phyloP scores from a whole-genome alignment of 2,113 vertebrate genomes.

The Menura novaehollandiae region DNA sequence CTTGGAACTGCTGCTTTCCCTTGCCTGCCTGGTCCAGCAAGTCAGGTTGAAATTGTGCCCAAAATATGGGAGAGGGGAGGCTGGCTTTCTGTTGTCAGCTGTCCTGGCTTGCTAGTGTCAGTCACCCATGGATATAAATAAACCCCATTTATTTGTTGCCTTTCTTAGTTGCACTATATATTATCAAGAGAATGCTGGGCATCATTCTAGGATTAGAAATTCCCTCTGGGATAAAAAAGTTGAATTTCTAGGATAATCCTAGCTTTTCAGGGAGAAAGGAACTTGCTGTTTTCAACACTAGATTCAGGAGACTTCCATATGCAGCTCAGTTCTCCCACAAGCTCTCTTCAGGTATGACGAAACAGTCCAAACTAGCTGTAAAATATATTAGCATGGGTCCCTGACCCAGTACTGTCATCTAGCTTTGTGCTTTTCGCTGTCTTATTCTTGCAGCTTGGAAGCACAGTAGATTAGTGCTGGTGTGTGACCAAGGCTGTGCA shows the following conservation, averaged over 20 bases:
- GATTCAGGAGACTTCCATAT: not conserved
- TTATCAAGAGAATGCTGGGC: not conserved
- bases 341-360: not conserved
- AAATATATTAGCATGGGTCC: not conserved
- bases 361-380: not conserved
- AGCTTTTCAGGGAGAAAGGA: not conserved
- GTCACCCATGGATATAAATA: constrained; percentile 66
- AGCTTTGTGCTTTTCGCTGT: not conserved
- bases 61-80: constrained; percentile 44
- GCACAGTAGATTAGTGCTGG: not conserved
- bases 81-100: constrained; percentile 55
- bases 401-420: not conserved
- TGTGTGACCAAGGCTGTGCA: not conserved
- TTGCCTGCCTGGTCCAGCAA: constrained; percentile 6
- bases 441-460: not conserved
- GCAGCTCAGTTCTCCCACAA: not conserved
- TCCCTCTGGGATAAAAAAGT: not conserved
- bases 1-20: constrained; percentile 23
- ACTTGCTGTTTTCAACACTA: not conserved
- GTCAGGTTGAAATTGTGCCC: constrained; percentile 18
- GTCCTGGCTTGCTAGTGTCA: constrained; percentile 57
- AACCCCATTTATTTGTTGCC: constrained; percentile 18
- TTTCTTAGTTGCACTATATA: not conserved
- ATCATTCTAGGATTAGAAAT: not conserved
- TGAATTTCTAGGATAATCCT: constrained; percentile 14